Evolutionary conservation across 2,113 vertebrate genomes (phyloP).

Genomic region (Onychostoma macrolepis): DNA sequence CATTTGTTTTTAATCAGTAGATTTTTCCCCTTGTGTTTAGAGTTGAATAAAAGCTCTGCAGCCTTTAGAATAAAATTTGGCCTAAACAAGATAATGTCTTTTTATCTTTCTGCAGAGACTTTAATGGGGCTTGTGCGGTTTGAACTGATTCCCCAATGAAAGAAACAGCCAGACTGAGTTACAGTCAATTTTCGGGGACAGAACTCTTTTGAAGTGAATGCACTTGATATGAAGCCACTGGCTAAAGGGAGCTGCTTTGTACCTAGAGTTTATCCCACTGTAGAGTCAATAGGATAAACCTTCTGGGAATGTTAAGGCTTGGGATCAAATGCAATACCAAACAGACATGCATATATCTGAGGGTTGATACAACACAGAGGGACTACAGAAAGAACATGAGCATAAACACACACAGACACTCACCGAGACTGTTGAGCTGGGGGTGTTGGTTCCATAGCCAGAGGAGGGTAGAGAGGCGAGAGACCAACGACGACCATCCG

Average conservation of each 20-base stretch:
- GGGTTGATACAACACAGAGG: neutral
- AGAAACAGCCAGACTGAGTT: conserved; percentile 19
- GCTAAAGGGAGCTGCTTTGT: conserved; percentile 29
- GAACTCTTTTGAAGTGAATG: conserved; percentile 20
- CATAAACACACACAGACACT: conserved; percentile 59
- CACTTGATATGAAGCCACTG: conserved; percentile 22
- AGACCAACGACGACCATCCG: conserved; percentile 96
- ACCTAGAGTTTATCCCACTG: conserved; percentile 33
- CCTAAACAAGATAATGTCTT: neutral
- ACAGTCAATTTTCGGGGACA: conserved; percentile 8
- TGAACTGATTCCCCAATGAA: neutral
- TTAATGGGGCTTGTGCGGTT: neutral
- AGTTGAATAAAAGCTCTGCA: neutral
- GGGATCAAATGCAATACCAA: conserved; percentile 46
- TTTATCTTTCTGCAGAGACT: conserved; percentile 2
- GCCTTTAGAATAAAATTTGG: neutral
- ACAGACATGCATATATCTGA: conserved; percentile 19
- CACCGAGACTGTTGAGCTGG: conserved; percentile 97
- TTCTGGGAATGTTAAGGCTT: conserved; percentile 14
- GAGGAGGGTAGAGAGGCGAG: conserved; percentile 95
- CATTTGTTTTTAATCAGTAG: neutral
- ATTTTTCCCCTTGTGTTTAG: neutral
- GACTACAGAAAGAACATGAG: neutral
- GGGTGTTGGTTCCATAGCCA: conserved; percentile 97
- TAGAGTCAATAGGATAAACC: conserved; percentile 42